Evolutionary conservation across 2,113 vertebrate genomes (phyloP), one percentile per base, ranked within the genome.

Genomic region (Pterocles gutturalis): DNA sequence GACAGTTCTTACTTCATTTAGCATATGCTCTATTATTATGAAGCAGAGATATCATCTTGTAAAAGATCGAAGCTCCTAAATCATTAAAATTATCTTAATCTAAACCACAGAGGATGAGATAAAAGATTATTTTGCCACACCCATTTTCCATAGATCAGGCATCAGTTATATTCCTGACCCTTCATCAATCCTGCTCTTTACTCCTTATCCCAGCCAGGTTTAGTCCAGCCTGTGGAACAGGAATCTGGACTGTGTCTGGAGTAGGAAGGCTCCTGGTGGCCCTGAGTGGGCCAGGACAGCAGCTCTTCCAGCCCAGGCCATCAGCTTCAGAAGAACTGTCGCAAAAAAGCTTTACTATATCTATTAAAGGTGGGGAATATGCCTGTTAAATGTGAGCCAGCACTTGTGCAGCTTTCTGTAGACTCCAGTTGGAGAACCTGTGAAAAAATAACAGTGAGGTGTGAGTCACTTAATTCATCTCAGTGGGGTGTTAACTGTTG

Each of bases 1-100:
- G 89, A 81, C 84, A 93, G 78, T 90, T 90, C 81, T 89, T 94
- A 79, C 83, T 93, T 95, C 82, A 73, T 86, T 93, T 91, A 96
- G 75, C 73, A 41, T 90, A 58, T 91, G 71, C 78, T 93, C 41
- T 91, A 46, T 90, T 91, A 80, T 88, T 96, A n/a, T 7, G 36
- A 91, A 85, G 92, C 75, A 69, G 76, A 89, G 81, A 79, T 91
- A 57, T 0, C 11, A 21, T 88, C 78, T 80, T 90, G 66, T 81
- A 84, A 49, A 87, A 85, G 66, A 83, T 94, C 70, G 90, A 41
- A 76, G 54, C 67, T 93, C 70, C 66, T 73, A 79, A 92, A 77
- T 94, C 58, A 70, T 93, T 95, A 77, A 89, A 93, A 86, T 81
- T 10, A 54, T 76, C 65, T 96, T 93, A 19, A 83, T 73, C 81